Evolutionary conservation across 2,888 invertebrate genomes (phyloP), one percentile per base, ranked within the genome.

Genomic region (Muscina levida): DNA sequence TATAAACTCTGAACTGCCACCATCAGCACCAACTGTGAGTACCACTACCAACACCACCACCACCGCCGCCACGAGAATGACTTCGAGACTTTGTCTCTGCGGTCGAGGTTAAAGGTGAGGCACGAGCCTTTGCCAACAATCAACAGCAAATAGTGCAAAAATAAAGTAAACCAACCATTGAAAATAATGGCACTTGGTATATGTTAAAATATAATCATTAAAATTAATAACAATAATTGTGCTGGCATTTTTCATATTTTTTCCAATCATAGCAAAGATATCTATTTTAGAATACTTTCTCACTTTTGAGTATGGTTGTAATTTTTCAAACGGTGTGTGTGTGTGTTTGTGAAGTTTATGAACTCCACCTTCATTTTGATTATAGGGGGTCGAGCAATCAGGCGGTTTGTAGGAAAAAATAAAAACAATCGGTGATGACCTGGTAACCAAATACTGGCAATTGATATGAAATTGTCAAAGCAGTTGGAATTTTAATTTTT

Each of bases 71-170:
- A 19, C 56, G 22, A 39, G 19, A 26, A 11, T 11, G 11, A 51
- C 17, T 17, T 24, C 56, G 26, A 56, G 42, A 2, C 56, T 74
- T 46, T 66, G 44, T 13, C 26, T 65, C 73, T 72, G 67, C 74
- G 53, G 46, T 53, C 37, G 17, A 56, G 77, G 80, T 77, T 74
- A 72, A 77, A 81, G 77, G 74, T 81, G 74, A 81, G 67, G 67
- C 80, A 81, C 80, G 80, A 74, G 80, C 67, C 73, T 72, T 65
- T 57, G 62, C 62, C 37, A 62, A 19, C 19, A 37, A 19, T 37
- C 39, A 37, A 31, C 31, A 13, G 24, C 2, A 10, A 22, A 44
- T 13, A 44, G 59, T 6, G 11, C 10, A 39, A 59, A 39, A 62
- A 42, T 22, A 42, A 51, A 51, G 19, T 26, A 56, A 13, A 17